Evolutionary conservation across 2,888 invertebrate genomes (phyloP).

Genomic region (Sacculina carcini): DNA sequence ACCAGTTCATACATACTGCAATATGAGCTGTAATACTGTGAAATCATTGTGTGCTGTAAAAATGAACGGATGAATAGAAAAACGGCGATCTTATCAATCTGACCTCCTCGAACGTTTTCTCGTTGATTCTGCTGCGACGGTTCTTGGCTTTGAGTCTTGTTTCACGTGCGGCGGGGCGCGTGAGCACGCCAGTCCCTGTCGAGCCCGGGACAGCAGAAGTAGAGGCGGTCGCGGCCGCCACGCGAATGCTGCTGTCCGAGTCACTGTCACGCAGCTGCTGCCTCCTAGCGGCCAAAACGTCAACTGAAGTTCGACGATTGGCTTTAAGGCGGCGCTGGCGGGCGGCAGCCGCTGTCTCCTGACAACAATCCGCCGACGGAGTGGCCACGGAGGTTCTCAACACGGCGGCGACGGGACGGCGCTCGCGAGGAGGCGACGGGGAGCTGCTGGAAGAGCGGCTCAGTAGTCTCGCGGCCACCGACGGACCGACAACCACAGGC

Average conservation of each 20-base stretch:
- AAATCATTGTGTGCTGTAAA: too few species aligned
- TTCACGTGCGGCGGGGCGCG: background rate
- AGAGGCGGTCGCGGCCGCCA: too few species aligned
- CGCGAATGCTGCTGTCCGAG: background rate
- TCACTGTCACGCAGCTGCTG: background rate
- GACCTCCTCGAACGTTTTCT: background rate
- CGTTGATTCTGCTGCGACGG: background rate
- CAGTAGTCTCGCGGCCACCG: background rate
- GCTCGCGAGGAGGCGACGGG: background rate
- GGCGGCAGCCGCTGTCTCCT: background rate
- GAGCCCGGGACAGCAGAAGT: too few species aligned
- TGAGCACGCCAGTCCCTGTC: too few species aligned
- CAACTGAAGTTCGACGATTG: background rate
- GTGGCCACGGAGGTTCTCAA: background rate
- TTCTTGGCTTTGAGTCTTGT: background rate
- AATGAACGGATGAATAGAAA: too few species aligned
- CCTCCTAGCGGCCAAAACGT: background rate
- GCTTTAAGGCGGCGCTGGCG: slow-evolving; percentile 1
- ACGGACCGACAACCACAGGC: background rate
- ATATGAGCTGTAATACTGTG: too few species aligned
- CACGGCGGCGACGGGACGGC: background rate
- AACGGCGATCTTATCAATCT: background rate
- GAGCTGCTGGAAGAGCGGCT: slow-evolving; percentile 1
- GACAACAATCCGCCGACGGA: background rate
- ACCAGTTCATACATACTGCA: too few species aligned